phyloP scores from a whole-genome alignment of 2,797 vertebrate species.

The Oryzias sinensis region DNA sequence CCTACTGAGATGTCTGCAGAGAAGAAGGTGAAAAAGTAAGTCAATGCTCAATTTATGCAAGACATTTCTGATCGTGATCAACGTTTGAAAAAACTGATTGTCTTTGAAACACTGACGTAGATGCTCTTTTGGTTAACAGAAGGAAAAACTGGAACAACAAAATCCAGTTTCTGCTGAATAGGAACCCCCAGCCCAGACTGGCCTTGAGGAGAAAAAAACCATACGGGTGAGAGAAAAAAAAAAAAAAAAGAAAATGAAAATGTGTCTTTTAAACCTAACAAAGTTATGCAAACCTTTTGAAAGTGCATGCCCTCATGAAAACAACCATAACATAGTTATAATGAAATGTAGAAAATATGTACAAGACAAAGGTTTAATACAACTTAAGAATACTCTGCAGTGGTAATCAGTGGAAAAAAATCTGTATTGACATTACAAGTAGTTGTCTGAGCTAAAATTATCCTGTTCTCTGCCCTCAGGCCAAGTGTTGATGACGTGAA shows the following conservation, averaged over 20 bases:
- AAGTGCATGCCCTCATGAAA: neutral
- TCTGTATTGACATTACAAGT: neutral
- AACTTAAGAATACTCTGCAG: neutral
- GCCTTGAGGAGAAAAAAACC: conserved; percentile 31
- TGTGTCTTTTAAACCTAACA: too few relatives aligned
- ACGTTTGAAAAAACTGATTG: neutral
- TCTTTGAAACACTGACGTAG: neutral
- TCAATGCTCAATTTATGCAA: neutral
- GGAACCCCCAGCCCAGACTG: conserved; percentile 23
- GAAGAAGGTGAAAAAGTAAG: conserved; percentile 60
- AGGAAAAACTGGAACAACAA: conserved; percentile 72
- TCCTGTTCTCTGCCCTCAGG: conserved; percentile 55
- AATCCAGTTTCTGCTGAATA: conserved; percentile 63
- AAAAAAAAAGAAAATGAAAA: too few relatives aligned
- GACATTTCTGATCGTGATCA: neutral
- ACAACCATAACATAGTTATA: too few relatives aligned
- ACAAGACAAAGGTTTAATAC: too few relatives aligned
- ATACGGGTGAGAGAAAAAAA: conserved; percentile 46
- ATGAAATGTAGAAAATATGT: too few relatives aligned
- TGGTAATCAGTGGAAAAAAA: neutral
- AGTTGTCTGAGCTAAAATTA: neutral
- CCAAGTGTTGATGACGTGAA: conserved; percentile 69
- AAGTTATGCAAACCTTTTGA: too few relatives aligned
- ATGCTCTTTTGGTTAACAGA: conserved; percentile 39
- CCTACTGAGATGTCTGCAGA: conserved; percentile 37